Percentiles rank a stretch among this genome's conserved stretches.
Conservation (phyloP, 2,113 vertebrate species). For the Semnornis frantzii region DNA sequence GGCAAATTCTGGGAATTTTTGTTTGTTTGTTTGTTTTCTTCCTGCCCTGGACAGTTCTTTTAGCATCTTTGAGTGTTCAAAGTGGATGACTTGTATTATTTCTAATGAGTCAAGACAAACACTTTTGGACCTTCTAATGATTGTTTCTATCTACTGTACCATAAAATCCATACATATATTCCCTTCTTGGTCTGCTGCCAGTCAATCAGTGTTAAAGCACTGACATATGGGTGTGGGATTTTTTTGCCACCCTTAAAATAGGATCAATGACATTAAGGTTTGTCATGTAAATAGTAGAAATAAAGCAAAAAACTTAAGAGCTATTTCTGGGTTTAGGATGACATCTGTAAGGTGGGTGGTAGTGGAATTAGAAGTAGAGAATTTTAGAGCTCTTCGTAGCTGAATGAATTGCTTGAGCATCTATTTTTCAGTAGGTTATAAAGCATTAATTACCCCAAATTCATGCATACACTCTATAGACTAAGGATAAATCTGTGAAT, state of each 20-base stretch:
- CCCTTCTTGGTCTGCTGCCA: background rate
- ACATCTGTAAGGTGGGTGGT: conserved; percentile 66
- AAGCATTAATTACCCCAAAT: background rate
- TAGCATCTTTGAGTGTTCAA: background rate
- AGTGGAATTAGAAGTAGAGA: conserved; percentile 51
- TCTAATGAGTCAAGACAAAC: background rate
- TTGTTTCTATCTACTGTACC: background rate
- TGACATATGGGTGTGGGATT: conserved; percentile 55
- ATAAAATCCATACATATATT: background rate
- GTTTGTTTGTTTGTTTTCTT: background rate
- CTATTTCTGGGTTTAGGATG: conserved; percentile 32
- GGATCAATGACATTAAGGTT: conserved; percentile 47
- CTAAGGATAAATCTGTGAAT: background rate
- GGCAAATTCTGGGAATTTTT: background rate
- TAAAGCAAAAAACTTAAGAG: conserved; percentile 25
- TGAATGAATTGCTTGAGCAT: conserved; percentile 49
- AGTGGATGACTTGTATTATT: background rate
- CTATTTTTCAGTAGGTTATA: conserved; percentile 13
- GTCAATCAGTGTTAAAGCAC: background rate
- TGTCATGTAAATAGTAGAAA: conserved; percentile 53
- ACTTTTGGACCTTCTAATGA: background rate
- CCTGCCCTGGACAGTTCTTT: background rate
- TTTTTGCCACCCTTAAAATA: conserved; percentile 53
- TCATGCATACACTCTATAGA: background rate
- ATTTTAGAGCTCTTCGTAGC: conserved; percentile 10